These are phyloP conservation scores for Drosophila kuntzei DNA, from an alignment of 2,888 invertebrate species.

Conservation along the genomic window DNA sequence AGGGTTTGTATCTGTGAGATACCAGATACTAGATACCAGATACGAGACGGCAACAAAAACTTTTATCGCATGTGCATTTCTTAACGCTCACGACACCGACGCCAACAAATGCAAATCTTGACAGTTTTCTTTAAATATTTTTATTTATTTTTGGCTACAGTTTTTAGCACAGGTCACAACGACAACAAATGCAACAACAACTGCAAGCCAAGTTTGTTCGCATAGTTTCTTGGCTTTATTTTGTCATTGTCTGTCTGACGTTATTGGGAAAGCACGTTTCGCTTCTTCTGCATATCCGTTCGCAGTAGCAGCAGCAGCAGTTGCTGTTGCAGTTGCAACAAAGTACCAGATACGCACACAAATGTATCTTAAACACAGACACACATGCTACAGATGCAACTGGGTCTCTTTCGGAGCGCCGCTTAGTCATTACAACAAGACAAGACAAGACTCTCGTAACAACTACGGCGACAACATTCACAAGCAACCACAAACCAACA, in stretches of 20 bases:
- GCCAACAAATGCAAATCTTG: slow-evolving; percentile 75
- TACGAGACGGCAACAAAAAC: slow-evolving; percentile 41
- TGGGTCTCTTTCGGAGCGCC: slow-evolving; percentile 52
- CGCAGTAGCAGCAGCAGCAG: slow-evolving; percentile 29
- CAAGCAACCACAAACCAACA: slow-evolving; percentile 30
- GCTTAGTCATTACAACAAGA: slow-evolving; percentile 58
- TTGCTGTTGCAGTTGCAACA: slow-evolving; percentile 42
- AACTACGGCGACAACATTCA: slow-evolving; percentile 59
- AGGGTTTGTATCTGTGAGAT: slow-evolving; percentile 55
- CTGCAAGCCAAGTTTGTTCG: slow-evolving; percentile 41
- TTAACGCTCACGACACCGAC: slow-evolving; percentile 62
- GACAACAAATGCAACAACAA: slow-evolving; percentile 11
- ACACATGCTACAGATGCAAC: slow-evolving; percentile 31
- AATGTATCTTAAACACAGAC: slow-evolving; percentile 42
- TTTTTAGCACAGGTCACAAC: slow-evolving; percentile 53
- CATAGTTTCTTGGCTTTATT: slow-evolving; percentile 66
- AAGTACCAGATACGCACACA: slow-evolving; percentile 38
- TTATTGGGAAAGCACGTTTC: slow-evolving; percentile 78
- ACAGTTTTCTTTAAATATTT: slow-evolving; percentile 76
- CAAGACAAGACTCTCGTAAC: slow-evolving; percentile 54
- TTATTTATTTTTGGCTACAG: slow-evolving; percentile 70
- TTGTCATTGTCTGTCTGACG: slow-evolving; percentile 62
- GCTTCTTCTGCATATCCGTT: slow-evolving; percentile 72
- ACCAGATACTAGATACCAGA: slow-evolving; percentile 51
- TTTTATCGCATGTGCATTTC: slow-evolving; percentile 74